These are phyloP conservation scores for Heliocidaris tuberculata DNA, from an alignment of 35 echinoderm and acorn worm species.

Conservation along the genomic window DNA sequence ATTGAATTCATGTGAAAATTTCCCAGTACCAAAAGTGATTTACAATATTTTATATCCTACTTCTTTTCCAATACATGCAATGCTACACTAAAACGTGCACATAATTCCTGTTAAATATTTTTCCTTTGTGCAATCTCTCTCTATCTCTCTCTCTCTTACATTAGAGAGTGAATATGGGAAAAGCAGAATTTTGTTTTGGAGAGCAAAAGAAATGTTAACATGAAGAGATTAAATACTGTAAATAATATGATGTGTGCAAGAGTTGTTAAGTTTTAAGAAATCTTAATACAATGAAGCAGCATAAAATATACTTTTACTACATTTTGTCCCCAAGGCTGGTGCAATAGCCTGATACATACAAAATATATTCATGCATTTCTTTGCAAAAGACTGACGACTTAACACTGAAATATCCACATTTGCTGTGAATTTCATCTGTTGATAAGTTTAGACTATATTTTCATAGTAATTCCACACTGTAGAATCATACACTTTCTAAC, in stretches of 20 bases:
- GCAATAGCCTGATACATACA: no score
- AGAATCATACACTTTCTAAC: no score
- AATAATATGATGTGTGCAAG: background rate
- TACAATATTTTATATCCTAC: background rate
- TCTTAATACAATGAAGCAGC: background rate
- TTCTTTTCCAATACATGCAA: background rate
- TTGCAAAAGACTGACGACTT: background rate
- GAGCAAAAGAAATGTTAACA: background rate
- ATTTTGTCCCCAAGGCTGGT: no score
- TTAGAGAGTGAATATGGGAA: background rate
- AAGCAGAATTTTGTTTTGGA: background rate
- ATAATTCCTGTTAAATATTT: background rate
- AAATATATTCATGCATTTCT: background rate
- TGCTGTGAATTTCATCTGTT: background rate
- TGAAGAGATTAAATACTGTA: background rate
- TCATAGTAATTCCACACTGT: no score
- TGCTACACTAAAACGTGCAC: background rate
- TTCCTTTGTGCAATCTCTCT: background rate
- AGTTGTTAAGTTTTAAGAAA: background rate
- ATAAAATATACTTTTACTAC: background rate
- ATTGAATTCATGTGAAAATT: no score
- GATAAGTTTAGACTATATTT: background rate
- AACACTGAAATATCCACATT: background rate
- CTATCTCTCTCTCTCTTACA: background rate
- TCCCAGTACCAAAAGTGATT: no score